Evolutionary conservation across 2,888 invertebrate genomes (phyloP).

Genomic region (Campoletis raptor): DNA sequence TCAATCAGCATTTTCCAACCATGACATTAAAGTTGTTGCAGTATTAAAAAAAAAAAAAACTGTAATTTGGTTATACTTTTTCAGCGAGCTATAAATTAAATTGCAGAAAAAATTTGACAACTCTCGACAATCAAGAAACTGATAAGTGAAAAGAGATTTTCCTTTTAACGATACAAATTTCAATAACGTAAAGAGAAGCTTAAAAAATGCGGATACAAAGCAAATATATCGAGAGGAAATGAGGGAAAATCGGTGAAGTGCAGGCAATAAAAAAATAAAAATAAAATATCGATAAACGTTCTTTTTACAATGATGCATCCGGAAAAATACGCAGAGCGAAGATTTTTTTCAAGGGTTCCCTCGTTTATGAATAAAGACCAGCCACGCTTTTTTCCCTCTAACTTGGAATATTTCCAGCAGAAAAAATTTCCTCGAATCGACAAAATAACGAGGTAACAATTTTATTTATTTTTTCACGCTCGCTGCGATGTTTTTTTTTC

Average conservation of each 20-base stretch:
- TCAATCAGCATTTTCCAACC: not conserved
- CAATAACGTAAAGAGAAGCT: not conserved
- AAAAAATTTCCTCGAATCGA: not conserved
- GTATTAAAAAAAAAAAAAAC: too few species aligned
- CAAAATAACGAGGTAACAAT: not conserved
- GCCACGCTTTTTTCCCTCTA: not conserved
- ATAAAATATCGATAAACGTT: not conserved
- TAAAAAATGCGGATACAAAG: not conserved
- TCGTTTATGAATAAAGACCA: not conserved
- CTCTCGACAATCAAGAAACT: not conserved
- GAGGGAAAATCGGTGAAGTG: not conserved
- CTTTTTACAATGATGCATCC: not conserved
- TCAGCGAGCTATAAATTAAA: not conserved
- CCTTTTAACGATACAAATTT: not conserved
- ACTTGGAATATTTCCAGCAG: not conserved
- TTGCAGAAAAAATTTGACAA: not conserved
- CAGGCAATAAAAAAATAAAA: not conserved
- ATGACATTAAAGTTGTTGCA: too few species aligned
- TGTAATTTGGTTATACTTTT: not conserved
- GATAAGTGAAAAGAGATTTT: not conserved
- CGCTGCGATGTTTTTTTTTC: not conserved
- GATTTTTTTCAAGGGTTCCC: not conserved
- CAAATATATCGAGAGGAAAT: not conserved
- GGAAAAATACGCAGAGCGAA: not conserved
- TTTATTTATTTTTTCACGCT: not conserved